phyloP scores from a whole-genome alignment of 2,888 invertebrate species.

The Ypsolopha scabrella region DNA sequence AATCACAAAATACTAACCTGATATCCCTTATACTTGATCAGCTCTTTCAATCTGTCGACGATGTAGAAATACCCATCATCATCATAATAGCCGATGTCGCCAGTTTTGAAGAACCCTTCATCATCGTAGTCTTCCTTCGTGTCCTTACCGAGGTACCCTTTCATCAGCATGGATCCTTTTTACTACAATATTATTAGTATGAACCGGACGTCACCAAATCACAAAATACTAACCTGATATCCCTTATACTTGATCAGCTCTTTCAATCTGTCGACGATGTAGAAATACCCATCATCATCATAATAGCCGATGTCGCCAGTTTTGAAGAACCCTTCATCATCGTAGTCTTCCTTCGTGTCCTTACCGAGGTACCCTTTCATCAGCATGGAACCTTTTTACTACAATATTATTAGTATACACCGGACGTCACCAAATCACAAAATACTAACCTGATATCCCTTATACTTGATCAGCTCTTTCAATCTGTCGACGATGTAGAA shows the following conservation, averaged over 20 bases:
- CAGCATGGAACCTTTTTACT: no score
- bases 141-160: constrained; percentile 33
- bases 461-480: constrained; percentile 86
- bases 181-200: no score
- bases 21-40: constrained; percentile 46
- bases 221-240: constrained; percentile 16
- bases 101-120: constrained; percentile 43
- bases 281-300: constrained; percentile 44
- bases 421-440: neutral
- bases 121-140: constrained; percentile 31
- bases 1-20: constrained; percentile 15
- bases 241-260: constrained; percentile 53
- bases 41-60: no score
- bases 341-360: constrained; percentile 28
- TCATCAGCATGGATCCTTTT: no score
- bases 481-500: constrained; percentile 81
- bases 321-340: constrained; percentile 40
- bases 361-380: constrained; percentile 41
- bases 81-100: constrained; percentile 49
- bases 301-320: constrained; percentile 51
- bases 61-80: constrained; percentile 44
- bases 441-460: constrained; percentile 73
- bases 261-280: no score
- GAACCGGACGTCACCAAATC: neutral
- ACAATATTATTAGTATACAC: neutral